Base-by-base conservation (phyloP, 2,888 invertebrate species). In the Arge pagana region DNA sequence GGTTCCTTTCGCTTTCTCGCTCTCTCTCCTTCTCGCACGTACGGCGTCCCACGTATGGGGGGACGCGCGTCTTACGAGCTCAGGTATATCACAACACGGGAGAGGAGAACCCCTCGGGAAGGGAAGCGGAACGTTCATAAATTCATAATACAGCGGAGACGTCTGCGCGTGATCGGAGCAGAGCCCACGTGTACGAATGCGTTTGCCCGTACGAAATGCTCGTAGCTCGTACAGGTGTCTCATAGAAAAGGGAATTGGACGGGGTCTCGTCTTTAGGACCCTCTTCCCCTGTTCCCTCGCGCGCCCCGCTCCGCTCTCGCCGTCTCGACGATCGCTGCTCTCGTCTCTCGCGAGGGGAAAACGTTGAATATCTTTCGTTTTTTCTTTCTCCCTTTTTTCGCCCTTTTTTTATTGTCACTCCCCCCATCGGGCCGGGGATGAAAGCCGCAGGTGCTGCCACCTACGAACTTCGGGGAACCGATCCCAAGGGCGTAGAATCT, bases 371-470 rank as follows among this genome's bases (percentile, higher is more conserved):
- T 58, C 57, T 52, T 42, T 54, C 53, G 54, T 53, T 31, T 45
- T 50, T 49, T 39, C 51, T 50, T 40, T 53, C 24, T 30, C 49
- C 55, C 52, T 56, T 39, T 40, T 40, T 55, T 48, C 40, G 42
- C 54, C 40, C 41, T 55, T 59, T 61, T 60, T 60, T 57, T 58
- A 56, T 57, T 59, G 55, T 60, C 63, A 59, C 63, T 63, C 58
- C 61, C 57, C 54, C 60, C 36, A 57, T 55, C 40, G 48, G 57
- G 57, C 60, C 53, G 54, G 67, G 68, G 70, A 68, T 69, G 65
- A 67, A 70, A 66, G 64, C 53, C 61, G 67, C 69, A 70, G 70
- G 68, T 72, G 70, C 66, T 70, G 68, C 65, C 64, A 59, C 62
- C 59, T 58, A 54, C 62, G 53, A 60, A 63, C 59, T 63, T 65